These are phyloP conservation scores for Subanguina moxae DNA, from an alignment of 1,140 invertebrate genomes.

Conservation along the genomic window DNA sequence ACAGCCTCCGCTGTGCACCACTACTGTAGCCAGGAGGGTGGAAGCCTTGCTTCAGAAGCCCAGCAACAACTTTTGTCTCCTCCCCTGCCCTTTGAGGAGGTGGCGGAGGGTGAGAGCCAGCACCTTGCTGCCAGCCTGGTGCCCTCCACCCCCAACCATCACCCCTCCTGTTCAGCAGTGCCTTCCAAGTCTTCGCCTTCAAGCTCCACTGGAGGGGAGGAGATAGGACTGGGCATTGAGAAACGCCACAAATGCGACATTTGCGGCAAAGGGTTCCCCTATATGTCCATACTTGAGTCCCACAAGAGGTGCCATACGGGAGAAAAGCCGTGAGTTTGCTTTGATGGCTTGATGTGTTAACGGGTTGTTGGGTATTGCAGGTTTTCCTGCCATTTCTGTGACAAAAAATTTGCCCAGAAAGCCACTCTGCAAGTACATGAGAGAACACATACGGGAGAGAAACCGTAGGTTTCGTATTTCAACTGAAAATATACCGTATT, in stretches of 20 bases:
- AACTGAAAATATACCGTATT: neutral
- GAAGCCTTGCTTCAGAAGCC: no score
- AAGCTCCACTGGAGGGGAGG: no score
- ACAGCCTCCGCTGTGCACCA: no score
- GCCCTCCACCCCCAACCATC: no score
- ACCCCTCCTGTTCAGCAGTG: no score
- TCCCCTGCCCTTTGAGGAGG: no score
- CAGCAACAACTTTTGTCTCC: no score
- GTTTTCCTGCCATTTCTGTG: constrained; percentile 64
- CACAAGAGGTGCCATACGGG: constrained; percentile 60
- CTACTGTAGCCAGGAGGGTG: no score
- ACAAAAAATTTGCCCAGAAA: constrained; percentile 65
- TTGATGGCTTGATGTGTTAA: neutral
- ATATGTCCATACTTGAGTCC: constrained; percentile 59
- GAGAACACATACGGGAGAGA: constrained; percentile 76
- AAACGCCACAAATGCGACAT: constrained; percentile 56
- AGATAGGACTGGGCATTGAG: constrained; percentile 26
- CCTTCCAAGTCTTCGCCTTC: no score
- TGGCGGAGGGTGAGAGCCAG: no score
- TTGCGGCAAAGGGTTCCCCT: constrained; percentile 60
- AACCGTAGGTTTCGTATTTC: constrained; percentile 73
- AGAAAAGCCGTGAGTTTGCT: constrained; percentile 60
- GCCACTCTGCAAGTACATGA: constrained; percentile 68
- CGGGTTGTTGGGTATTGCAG: constrained; percentile 17
- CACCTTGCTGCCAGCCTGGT: no score